A percentile compares a stretch with the other conserved stretches of the same genome.
These are phyloP conservation scores for Allacma fusca DNA, from an alignment of 2,888 invertebrate genomes.

Conservation along the genomic window DNA sequence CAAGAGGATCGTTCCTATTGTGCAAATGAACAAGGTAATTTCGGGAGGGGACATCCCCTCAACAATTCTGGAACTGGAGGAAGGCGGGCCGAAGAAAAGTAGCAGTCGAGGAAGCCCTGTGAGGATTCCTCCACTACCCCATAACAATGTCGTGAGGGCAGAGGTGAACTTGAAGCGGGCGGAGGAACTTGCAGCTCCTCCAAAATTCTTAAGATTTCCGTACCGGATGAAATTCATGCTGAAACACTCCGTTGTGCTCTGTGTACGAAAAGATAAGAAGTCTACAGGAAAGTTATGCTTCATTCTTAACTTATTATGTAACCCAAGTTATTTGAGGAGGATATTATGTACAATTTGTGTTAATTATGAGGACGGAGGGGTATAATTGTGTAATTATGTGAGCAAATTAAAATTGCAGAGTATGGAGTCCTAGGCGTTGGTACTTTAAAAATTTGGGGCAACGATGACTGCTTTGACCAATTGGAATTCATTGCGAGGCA, in stretches of 20 bases:
- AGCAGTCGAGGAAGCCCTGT: neutral
- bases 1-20: neutral
- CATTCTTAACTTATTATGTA: neutral
- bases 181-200: neutral
- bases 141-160: neutral
- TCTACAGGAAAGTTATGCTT: constrained; percentile 25
- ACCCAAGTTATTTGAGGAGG: too few relatives aligned
- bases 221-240: constrained; percentile 37
- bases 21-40: neutral
- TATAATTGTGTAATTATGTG: too few relatives aligned
- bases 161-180: neutral
- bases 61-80: neutral
- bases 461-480: constrained; percentile 40
- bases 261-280: constrained; percentile 31
- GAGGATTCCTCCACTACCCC: neutral
- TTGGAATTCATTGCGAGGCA: constrained; percentile 25
- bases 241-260: constrained; percentile 19
- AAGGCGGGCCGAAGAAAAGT: neutral
- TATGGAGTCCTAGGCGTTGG: constrained; percentile 37
- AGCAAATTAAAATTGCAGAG: constrained; percentile 31
- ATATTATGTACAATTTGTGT: too few relatives aligned
- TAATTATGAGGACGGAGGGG: too few relatives aligned
- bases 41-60: neutral
- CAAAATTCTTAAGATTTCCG: constrained; percentile 32
- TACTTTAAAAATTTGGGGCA: constrained; percentile 42